phyloP scores from a whole-genome alignment of 2,888 invertebrate species.

The Embidobia sp. region DNA sequence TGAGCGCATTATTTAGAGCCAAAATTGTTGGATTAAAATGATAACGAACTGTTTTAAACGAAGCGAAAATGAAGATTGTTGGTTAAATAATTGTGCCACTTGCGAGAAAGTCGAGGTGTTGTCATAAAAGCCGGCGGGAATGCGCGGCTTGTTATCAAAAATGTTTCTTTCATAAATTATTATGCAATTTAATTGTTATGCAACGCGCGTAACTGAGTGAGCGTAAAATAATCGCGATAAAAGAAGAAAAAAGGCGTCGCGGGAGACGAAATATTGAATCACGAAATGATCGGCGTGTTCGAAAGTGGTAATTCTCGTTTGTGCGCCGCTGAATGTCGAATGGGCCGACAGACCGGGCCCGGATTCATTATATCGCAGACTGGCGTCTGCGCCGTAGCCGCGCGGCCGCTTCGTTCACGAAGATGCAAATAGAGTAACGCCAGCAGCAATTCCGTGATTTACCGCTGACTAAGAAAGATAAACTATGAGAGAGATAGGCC shows the following conservation, averaged over 20 bases:
- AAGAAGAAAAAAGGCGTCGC: slow-evolving; percentile 29
- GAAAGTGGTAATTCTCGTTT: slow-evolving; percentile 62
- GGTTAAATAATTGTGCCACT: too few species aligned
- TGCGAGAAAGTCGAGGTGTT: slow-evolving; percentile 29
- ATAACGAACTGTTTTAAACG: too few species aligned
- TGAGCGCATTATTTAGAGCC: too few species aligned
- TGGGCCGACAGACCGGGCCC: slow-evolving; percentile 44
- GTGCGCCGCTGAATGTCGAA: slow-evolving; percentile 36
- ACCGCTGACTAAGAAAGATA: slow-evolving; percentile 64
- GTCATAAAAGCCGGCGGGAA: slow-evolving; percentile 20
- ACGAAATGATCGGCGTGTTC: slow-evolving; percentile 56
- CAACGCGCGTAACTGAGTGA: slow-evolving; percentile 46
- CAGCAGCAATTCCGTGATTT: slow-evolving; percentile 76
- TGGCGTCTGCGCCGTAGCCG: too few species aligned
- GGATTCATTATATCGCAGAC: slow-evolving; percentile 53
- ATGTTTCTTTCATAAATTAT: slow-evolving; percentile 36
- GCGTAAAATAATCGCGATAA: slow-evolving; percentile 41
- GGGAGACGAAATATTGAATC: slow-evolving; percentile 51
- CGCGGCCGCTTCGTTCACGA: slow-evolving; percentile 63
- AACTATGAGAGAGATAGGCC: too few species aligned
- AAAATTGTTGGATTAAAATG: too few species aligned
- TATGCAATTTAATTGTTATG: slow-evolving; percentile 45
- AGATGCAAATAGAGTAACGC: slow-evolving; percentile 76
- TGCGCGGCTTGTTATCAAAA: slow-evolving; percentile 16
- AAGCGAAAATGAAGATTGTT: too few species aligned